These are phyloP conservation scores for Phortica variegata DNA, from an alignment of 1,140 invertebrate species.

Conservation along the genomic window DNA sequence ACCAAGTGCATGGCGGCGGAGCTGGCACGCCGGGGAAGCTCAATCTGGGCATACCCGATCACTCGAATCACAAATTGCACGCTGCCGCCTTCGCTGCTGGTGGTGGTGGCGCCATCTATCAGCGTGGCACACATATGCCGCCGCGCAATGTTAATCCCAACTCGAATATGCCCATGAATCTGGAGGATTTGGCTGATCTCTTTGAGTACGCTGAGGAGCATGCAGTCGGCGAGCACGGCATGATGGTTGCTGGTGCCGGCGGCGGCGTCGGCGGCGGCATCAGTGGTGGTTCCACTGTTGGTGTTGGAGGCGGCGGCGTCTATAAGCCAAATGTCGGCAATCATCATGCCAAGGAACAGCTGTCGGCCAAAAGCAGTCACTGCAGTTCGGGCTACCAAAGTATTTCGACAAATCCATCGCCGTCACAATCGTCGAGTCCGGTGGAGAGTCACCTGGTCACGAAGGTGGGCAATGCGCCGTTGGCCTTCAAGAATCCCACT, in stretches of 20 bases:
- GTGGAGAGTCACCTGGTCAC: conserved; percentile 63
- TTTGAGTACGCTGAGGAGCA: conserved; percentile 68
- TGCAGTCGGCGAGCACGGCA: conserved; percentile 58
- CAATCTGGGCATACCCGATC: conserved; percentile 52
- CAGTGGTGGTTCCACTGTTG: no score
- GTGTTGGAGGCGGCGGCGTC: conserved; percentile 37
- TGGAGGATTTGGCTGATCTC: conserved; percentile 73
- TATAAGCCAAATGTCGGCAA: conserved; percentile 34
- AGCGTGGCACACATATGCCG: conserved; percentile 26
- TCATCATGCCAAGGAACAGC: conserved; percentile 58
- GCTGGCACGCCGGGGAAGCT: conserved; percentile 24
- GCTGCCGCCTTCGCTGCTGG: conserved; percentile 36
- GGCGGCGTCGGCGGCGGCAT: conserved; percentile 36
- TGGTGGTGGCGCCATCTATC: conserved; percentile 1
- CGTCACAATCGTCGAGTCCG: conserved; percentile 87
- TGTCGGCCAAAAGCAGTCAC: conserved; percentile 68
- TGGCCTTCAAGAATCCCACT: conserved; percentile 86
- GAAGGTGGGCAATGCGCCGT: conserved; percentile 58
- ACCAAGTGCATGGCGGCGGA: neutral
- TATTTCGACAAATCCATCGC: conserved; percentile 70
- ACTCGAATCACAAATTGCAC: conserved; percentile 55
- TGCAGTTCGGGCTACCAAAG: conserved; percentile 89
- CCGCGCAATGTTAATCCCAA: conserved; percentile 39
- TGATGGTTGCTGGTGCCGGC: conserved; percentile 25
- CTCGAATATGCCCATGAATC: conserved; percentile 60